Evolutionary conservation across 2,888 invertebrate species (phyloP), one percentile per base, ranked within the genome.

Genomic region (Ochlodes sylvanus): DNA sequence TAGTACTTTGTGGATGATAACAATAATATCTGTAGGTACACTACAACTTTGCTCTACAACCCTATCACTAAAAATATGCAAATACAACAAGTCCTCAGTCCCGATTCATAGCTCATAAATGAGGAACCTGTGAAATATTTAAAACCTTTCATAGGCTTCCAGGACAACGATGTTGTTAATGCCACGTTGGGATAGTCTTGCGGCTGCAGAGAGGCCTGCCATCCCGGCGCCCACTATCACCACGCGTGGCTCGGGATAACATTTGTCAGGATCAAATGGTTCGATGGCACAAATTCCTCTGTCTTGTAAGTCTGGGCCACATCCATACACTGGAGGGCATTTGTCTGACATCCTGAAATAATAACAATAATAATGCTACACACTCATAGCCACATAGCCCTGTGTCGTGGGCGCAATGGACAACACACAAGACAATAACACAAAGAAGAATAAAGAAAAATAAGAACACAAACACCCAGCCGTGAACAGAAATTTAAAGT

Each of bases 221-320:
- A 97, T 95, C 15, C 97, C 97, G 0, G 96, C 97, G 0, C 97
- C 97, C 38, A 97, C 89, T 57, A 97, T 95, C 2, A 97, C 95
- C 19, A 97, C 94, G 0, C 94, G 94, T 0, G 96, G 96, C 81
- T 96, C 94, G 1, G 82, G 75, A 70, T 75, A 88, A 63, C 87
- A 87, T 76, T 80, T 75, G 10, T 83, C 76, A 7, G 84, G 72
- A 58, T 90, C 84, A 71, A 87, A 87, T 7, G 90, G 77, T 10
- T 90, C 87, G 27, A 83, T 72, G 10, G 82, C 84, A 68, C 87
- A 90, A 65, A 87, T 81, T 1, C 86, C 89, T 5, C 86, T 81
- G 69, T 92, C 89, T 62, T 82, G 78, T 73, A 90, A 73, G 73
- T 90, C 80, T 15, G 88, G 85, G 1, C 79, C 86, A 70, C 89